These are phyloP conservation scores for Orgyia antiqua DNA, from an alignment of 2,888 invertebrate genomes.

Conservation along the genomic window DNA sequence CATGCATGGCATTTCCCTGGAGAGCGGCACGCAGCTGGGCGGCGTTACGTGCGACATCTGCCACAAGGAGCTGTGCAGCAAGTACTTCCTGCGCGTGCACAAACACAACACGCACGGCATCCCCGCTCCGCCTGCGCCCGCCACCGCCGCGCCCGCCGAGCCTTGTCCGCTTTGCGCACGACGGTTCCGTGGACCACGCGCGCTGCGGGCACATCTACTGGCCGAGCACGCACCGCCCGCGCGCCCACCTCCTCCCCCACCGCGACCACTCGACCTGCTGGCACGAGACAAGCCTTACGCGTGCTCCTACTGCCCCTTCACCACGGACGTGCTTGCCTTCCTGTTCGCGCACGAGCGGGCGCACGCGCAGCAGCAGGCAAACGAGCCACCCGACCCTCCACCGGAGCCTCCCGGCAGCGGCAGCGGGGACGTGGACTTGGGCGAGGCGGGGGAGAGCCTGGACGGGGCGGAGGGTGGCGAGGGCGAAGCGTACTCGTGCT, in stretches of 20 bases:
- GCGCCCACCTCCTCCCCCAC: conserved; percentile 57
- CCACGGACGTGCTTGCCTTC: conserved; percentile 92
- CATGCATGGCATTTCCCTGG: conserved; percentile 97
- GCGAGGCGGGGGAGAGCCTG: conserved; percentile 28
- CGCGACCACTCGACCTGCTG: conserved; percentile 78
- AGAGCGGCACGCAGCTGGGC: conserved; percentile 94
- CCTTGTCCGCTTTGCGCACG: conserved; percentile 90
- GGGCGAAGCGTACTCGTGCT: conserved; percentile 62
- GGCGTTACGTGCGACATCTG: conserved; percentile 98
- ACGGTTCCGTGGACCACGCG: conserved; percentile 91
- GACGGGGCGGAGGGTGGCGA: conserved; percentile 42
- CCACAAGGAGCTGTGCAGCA: conserved; percentile 98
- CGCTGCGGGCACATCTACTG: conserved; percentile 90
- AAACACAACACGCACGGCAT: conserved; percentile 99
- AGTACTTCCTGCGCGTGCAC: conserved; percentile 97
- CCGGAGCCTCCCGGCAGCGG: conserved; percentile 25
- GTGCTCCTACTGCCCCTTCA: conserved; percentile 93
- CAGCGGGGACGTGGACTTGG: conserved; percentile 24
- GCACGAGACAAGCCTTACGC: conserved; percentile 86
- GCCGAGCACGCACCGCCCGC: conserved; percentile 88
- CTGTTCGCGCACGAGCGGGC: conserved; percentile 95
- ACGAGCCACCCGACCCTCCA: conserved; percentile 21
- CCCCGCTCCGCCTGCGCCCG: conserved; percentile 86
- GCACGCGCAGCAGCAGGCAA: conserved; percentile 77
- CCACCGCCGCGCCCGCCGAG: conserved; percentile 64